Evolutionary conservation across 2,888 invertebrate species (phyloP).

Genomic region (Sphinx pinastri): DNA sequence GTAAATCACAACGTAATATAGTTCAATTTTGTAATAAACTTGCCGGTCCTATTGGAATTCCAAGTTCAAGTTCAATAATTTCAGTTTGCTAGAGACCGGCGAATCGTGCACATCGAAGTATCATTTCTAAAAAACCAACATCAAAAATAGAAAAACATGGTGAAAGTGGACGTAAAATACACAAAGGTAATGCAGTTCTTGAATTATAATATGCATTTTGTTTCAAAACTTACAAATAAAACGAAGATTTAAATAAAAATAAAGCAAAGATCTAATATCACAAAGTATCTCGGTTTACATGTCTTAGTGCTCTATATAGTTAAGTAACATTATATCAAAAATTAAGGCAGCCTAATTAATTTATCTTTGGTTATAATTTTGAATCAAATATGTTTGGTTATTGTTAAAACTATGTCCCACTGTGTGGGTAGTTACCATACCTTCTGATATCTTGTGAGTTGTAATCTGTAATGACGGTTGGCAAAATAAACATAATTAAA

Average conservation of each 20-base stretch:
- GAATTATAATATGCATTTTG: too few species aligned
- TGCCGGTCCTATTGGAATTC: not conserved
- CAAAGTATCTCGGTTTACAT: too few species aligned
- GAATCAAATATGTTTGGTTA: not conserved
- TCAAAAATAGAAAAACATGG: constrained; percentile 60
- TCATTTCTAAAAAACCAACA: constrained; percentile 16
- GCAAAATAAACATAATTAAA: not conserved
- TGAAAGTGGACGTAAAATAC: constrained; percentile 79
- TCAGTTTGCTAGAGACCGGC: constrained; percentile 47
- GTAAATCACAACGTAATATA: not conserved
- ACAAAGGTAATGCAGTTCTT: constrained; percentile 67
- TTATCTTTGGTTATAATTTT: not conserved
- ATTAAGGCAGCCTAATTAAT: not conserved
- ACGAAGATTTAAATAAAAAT: too few species aligned
- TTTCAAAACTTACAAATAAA: too few species aligned
- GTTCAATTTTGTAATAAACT: constrained; percentile 2
- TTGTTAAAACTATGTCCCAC: not conserved
- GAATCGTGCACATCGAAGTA: constrained; percentile 34
- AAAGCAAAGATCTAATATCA: too few species aligned
- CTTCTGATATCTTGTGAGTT: constrained; percentile 1
- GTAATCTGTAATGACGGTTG: not conserved
- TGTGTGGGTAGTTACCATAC: not conserved
- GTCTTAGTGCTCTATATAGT: too few species aligned
- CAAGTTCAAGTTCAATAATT: constrained; percentile 33
- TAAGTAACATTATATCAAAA: not conserved